A percentile compares a stretch with the other conserved stretches of the same genome.
These are phyloP conservation scores for Apis laboriosa DNA, from an alignment of 1,140 invertebrate species.

Conservation along the genomic window DNA sequence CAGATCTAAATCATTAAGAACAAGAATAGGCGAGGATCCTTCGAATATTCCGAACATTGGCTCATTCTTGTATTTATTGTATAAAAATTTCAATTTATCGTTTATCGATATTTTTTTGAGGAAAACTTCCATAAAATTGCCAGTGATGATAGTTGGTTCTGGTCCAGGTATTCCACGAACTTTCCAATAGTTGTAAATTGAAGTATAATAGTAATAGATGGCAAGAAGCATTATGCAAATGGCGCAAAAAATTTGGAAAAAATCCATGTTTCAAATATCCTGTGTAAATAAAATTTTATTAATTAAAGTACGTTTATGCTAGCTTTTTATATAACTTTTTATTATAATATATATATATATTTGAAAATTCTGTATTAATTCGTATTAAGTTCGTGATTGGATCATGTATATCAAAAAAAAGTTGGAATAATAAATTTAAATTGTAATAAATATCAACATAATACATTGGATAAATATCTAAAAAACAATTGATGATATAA, in stretches of 20 bases:
- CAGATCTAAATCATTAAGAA: conserved; percentile 77
- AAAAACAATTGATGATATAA: too few relatives aligned
- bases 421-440: too few relatives aligned
- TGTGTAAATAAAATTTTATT: not conserved
- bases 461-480: too few relatives aligned
- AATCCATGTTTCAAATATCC: not conserved
- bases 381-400: too few relatives aligned
- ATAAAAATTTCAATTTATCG: conserved; percentile 28
- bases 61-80: conserved; percentile 69
- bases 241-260: conserved; percentile 52
- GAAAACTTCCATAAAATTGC: conserved; percentile 67
- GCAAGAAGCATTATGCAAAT: conserved; percentile 30
- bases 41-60: conserved; percentile 78
- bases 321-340: not conserved
- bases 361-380: too few relatives aligned
- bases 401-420: too few relatives aligned
- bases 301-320: not conserved
- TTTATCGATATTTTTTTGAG: conserved; percentile 33
- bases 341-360: too few relatives aligned
- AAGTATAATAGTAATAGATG: conserved; percentile 56
- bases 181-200: conserved; percentile 70
- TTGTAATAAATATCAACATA: too few relatives aligned
- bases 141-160: conserved; percentile 63
- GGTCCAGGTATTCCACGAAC: conserved; percentile 64
- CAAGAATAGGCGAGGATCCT: conserved; percentile 67